Base-by-base conservation (phyloP, 2,888 invertebrate genomes). In the Cacoxenus indagator region DNA sequence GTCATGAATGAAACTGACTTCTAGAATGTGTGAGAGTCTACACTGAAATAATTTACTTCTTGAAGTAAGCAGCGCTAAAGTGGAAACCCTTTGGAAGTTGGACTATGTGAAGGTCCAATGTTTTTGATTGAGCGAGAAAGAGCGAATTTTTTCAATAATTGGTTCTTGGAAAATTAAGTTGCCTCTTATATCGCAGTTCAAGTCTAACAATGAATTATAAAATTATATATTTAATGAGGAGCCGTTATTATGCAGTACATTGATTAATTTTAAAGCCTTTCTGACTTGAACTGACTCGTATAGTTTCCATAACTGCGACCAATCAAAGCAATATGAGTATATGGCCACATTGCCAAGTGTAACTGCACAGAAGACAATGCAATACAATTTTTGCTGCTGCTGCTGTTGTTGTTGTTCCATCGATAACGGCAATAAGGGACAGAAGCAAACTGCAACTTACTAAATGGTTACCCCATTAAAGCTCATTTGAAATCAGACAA, bases 401-500 rank as follows among this genome's bases (percentile, higher is more conserved):
- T 57, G 43, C 1, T 19, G 51, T 22, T 66, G 5, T 59, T 67
- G 48, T 67, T 48, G 48, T 48, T 48, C 48, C 31, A 46, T 45
- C 48, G 67, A 59, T 31, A 67, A 51, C 37, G 6, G 43, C 22
- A 45, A 43, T 24, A 62, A 62, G 24, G 45, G 24, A 62, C 43
- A 45, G 24, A 43, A 29, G 4, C 17, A 65, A 22, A 55, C 48
- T 65, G 65, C 31, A 51, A 45, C 59, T 59, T 74, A 79, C 82
- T 86, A 86, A 87, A 86, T 86, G 86, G 84, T 81, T 85, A 83
- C 84, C 86, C 87, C 85, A 87, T 87, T 87, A 87, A 87, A 84
- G 86, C 86, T 87, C 87, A 87, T 87, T 87, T 87, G 87, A 87
- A 87, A 87, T 87, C 88, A 87, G 87, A 87, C 86, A 87, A 84